Evolutionary conservation across 2,888 invertebrate species (phyloP), one percentile per base, ranked within the genome.

Genomic region (Cylindroiulus punctatus): DNA sequence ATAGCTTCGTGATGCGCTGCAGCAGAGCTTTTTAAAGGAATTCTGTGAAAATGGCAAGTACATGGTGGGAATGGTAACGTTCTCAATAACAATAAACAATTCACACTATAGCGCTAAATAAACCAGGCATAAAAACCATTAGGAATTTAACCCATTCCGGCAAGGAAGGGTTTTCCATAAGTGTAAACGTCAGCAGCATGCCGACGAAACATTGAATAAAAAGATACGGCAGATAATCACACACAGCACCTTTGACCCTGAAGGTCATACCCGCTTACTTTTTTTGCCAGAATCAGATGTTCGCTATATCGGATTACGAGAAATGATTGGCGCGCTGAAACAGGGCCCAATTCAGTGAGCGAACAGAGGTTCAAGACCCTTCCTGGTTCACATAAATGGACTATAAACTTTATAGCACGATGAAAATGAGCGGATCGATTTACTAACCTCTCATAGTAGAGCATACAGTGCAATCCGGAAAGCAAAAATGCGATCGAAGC

Each of bases 251-350:
- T 47, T 14, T 57, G 57, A 57, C 57, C 57, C 57, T 57, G 57
- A 57, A 57, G 57, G 57, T 57, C 57, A 57, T 57, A 22, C 47
- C 10, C 47, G 47, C 47, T 12, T 47, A 12, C 3, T 17, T 19
- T 57, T 22, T 57, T 57, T 57, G 57, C 57, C 22, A n/a, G 57
- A 57, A 57, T 57, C 57, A 57, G 57, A 57, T 57, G 57, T 57
- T 57, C 57, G 57, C n/a, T 36, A 7, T 57, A 57, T 57, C 57
- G 4, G 57, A 57, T 57, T n/a, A 4, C 57, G n/a, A 19, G 57
- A 57, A 57, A 57, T 57, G 4, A 3, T 57, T 19, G 19, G 4
- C 19, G 22, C n/a, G 57, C n/a, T 57, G 57, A 57, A 57, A 2
- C 19, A 57, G 57, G 3, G 8, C 57, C 22, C 57, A 22, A 57